A percentile compares a stretch with the other conserved stretches of the same genome.
Evolutionary conservation across 2,113 vertebrate species (phyloP).

Genomic region (Thalassarche chlororhynchos): DNA sequence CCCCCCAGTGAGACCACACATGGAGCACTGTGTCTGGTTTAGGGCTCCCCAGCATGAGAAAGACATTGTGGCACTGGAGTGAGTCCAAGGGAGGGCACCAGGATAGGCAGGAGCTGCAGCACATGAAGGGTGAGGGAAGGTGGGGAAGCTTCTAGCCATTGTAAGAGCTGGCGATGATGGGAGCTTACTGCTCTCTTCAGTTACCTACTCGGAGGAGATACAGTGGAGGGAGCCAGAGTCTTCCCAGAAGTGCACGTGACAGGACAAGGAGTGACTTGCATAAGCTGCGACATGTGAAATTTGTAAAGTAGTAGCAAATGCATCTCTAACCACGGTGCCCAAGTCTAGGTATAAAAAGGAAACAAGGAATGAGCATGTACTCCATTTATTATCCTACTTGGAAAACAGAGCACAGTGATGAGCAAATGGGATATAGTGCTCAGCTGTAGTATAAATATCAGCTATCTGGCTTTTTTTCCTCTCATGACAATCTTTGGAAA

Average conservation of each 20-base stretch:
- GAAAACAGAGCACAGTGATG: background rate
- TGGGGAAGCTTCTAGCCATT: background rate
- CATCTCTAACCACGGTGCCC: background rate
- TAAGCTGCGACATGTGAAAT: background rate
- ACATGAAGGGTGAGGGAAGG: background rate
- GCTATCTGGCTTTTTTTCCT: background rate
- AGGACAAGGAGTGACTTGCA: background rate
- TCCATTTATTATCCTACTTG: background rate
- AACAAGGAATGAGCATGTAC: background rate
- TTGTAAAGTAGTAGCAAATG: background rate
- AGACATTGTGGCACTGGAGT: background rate
- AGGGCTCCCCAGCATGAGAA: background rate
- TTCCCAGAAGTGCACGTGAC: background rate
- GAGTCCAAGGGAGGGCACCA: background rate
- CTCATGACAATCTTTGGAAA: background rate
- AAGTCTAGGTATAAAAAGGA: background rate
- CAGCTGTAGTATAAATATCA: background rate
- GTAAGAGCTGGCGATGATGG: rapidly evolving
- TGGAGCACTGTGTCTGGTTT: background rate
- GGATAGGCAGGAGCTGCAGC: rapidly evolving
- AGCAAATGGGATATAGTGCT: background rate
- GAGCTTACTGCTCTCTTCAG: background rate
- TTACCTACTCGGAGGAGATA: background rate
- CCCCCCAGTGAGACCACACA: background rate
- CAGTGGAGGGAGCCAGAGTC: background rate